These are phyloP conservation scores for Aplodontia rufa DNA, from an alignment of 2,113 vertebrate species.

Conservation along the genomic window DNA sequence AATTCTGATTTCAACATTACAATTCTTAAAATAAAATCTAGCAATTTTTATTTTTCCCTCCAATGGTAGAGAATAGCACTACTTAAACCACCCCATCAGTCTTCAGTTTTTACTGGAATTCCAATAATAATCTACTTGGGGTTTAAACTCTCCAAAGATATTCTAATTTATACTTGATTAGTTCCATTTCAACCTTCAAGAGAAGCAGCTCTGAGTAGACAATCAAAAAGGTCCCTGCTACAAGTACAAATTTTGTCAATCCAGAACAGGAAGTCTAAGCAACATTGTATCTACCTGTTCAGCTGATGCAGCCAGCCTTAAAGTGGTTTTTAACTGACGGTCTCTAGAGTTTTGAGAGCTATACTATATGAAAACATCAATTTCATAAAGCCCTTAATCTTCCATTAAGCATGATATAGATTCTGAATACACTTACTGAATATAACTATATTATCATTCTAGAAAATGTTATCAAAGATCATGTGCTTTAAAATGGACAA, in stretches of 20 bases:
- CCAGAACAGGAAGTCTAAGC: neutral
- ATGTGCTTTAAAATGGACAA: conserved; percentile 23
- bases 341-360: neutral
- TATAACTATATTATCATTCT: neutral
- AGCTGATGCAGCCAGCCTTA: neutral
- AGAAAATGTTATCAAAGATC: conserved; percentile 29
- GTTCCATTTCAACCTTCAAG: conserved; percentile 24
- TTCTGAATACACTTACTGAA: neutral
- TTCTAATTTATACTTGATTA: neutral
- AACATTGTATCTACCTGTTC: neutral
- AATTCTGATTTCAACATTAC: neutral
- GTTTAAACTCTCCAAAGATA: neutral
- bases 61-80: neutral
- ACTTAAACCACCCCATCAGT: neutral
- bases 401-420: neutral
- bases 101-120: conserved; percentile 43
- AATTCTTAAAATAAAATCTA: conserved; percentile 46
- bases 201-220: neutral
- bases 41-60: neutral
- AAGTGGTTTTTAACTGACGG: neutral
- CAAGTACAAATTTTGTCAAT: neutral
- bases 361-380: neutral
- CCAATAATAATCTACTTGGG: neutral
- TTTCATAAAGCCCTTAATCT: conserved; percentile 11
- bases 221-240: neutral